Evolutionary conservation across 1,140 invertebrate species (phyloP), one percentile per base, ranked within the genome.

Genomic region (Camponotus vicinus): DNA sequence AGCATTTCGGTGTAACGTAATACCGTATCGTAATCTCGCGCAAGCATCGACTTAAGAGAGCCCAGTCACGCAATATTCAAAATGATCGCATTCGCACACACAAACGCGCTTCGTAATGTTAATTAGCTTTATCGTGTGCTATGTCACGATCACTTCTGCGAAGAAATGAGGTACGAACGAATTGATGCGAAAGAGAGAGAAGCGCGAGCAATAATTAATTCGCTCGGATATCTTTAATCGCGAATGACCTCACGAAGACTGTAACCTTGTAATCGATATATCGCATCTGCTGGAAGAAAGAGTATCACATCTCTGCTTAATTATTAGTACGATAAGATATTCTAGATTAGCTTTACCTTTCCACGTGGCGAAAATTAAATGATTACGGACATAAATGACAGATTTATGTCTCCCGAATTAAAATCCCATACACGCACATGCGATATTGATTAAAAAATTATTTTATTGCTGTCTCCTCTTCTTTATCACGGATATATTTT

Each of bases 21-120:
- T 83, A 75, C 13, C 67, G 37, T 71, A 40, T 45, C 69, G 55
- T 83, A 83, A 83, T 73, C 70, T 61, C 78, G 52, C 69, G 6
- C 37, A 9, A 61, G 69, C 69, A 83, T 83, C 79, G 69, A 6
- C 40, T 27, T 83, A 83, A 83, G 55, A 75, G 79, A 73, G 55
- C 27, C 34, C 21, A 61, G 79, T 83, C 79, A 83, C 79, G 79
- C 69, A 83, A 83, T 73, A 75, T 75, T 83, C 79, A 83, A 45
- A 75, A 73, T 83, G 55, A 61, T 83, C 40, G 27, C 40, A 75
- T 61, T 61, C 55, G 49, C 79, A 27, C 27, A 27, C 27, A 27
- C 27, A 73, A 83, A 75, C 55, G 79, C 55, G 55, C 55, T 13
- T 73, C 27, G 13, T 45, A 73, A 83, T 75, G 73, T 83, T 75